Evolutionary conservation across 2,797 vertebrate genomes (phyloP).

Genomic region (Lemur catta): DNA sequence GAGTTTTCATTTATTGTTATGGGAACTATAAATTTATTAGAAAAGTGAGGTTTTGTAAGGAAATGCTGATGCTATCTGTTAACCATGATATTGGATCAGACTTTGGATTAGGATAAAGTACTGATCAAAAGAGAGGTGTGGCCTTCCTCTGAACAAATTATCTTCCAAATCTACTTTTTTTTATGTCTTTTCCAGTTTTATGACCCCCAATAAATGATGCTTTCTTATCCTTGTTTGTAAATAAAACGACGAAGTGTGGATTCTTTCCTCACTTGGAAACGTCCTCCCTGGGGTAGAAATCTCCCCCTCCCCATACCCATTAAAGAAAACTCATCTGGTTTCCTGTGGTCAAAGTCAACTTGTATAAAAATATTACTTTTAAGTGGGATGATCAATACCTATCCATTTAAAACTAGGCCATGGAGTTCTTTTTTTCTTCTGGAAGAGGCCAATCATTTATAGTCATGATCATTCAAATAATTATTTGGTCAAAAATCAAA

Average conservation of each 20-base stretch:
- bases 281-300: background rate
- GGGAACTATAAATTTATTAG: conserved; percentile 22
- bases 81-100: background rate
- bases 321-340: background rate
- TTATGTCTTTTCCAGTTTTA: background rate
- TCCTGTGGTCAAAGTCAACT: background rate
- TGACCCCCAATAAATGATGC: background rate
- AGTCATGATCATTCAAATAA: background rate
- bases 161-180: background rate
- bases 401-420: background rate
- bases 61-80: background rate
- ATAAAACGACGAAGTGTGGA: background rate
- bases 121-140: background rate
- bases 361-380: background rate
- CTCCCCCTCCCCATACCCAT: too few relatives aligned
- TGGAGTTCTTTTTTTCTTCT: background rate
- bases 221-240: background rate
- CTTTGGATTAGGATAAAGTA: background rate
- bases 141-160: background rate
- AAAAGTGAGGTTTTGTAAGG: background rate
- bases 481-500: background rate
- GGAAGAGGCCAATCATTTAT: background rate
- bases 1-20: background rate
- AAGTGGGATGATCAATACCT: background rate
- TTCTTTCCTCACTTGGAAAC: background rate